Conservation (phyloP, 2,113 vertebrate genomes). For the Thryonomys swinderianus region DNA sequence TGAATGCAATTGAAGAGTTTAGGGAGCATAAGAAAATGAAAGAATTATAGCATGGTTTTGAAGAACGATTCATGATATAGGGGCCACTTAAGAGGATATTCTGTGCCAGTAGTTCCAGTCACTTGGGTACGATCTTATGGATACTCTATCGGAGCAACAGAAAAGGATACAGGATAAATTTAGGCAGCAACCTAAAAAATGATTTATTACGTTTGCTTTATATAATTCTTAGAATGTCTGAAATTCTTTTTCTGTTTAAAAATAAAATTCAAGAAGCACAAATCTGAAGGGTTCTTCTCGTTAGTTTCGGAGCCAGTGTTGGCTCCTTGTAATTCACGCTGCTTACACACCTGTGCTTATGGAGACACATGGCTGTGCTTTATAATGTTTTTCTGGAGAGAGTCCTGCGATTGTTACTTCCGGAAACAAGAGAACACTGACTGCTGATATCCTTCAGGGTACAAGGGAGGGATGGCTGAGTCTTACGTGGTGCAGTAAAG, state of each 20-base stretch:
- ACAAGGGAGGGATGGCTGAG: conserved; percentile 74
- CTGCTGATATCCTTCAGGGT: conserved; percentile 93
- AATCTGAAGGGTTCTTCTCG: conserved; percentile 81
- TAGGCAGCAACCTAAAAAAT: conserved; percentile 86
- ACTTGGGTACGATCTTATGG: background rate
- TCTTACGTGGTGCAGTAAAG: conserved; percentile 2
- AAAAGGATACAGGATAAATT: background rate
- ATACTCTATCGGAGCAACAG: background rate
- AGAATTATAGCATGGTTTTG: background rate
- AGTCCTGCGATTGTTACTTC: conserved; percentile 74
- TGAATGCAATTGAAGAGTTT: background rate
- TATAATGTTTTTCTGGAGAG: conserved; percentile 70
- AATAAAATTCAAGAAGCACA: conserved; percentile 92
- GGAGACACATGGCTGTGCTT: conserved; percentile 70
- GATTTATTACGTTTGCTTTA: conserved; percentile 88
- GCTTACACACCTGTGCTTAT: conserved; percentile 89
- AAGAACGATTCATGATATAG: background rate
- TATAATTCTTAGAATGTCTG: conserved; percentile 69
- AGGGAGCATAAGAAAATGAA: conserved; percentile 42
- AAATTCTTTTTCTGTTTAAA: conserved; percentile 88
- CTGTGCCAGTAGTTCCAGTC: background rate
- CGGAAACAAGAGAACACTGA: conserved; percentile 88
- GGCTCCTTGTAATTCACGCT: conserved; percentile 94
- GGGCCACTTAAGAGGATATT: background rate
- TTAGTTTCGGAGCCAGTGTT: conserved; percentile 35